phyloP scores from a whole-genome alignment of 2,113 vertebrate genomes.

The Ariopsis seemanni region DNA sequence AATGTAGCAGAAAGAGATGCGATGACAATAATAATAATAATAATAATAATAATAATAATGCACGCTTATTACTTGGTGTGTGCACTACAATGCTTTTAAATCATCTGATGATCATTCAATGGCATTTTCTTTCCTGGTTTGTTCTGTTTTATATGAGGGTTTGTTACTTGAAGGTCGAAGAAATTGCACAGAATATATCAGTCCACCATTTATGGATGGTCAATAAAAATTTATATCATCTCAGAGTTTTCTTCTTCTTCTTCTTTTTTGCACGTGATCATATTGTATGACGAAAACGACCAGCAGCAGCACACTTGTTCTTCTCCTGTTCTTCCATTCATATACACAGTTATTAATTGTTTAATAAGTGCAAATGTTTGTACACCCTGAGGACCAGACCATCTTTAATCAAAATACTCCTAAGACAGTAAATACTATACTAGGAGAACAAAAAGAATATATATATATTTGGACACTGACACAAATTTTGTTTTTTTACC shows the following conservation, averaged over 20 bases:
- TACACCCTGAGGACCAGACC: neutral
- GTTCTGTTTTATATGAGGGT: neutral
- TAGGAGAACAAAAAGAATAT: too few species aligned
- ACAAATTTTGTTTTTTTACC: too few species aligned
- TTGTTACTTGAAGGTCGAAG: conserved; percentile 32
- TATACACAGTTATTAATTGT: neutral
- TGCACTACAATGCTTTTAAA: conserved; percentile 9
- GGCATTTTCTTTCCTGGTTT: neutral
- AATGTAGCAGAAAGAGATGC: neutral
- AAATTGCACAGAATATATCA: conserved; percentile 18
- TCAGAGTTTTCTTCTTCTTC: neutral
- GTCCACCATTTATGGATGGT: neutral
- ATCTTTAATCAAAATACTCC: too few species aligned
- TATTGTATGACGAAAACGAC: too few species aligned
- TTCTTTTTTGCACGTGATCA: too few species aligned
- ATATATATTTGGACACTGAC: too few species aligned
- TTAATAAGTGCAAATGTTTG: neutral
- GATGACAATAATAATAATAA: neutral
- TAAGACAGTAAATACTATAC: too few species aligned
- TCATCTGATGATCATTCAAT: neutral
- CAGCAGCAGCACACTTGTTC: too few species aligned
- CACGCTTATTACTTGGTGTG: neutral
- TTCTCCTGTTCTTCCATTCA: neutral
- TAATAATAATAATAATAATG: neutral
- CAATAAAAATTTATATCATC: neutral